phyloP scores from a whole-genome alignment of 1,140 invertebrate genomes.

The Archegozetes longisetosus region DNA sequence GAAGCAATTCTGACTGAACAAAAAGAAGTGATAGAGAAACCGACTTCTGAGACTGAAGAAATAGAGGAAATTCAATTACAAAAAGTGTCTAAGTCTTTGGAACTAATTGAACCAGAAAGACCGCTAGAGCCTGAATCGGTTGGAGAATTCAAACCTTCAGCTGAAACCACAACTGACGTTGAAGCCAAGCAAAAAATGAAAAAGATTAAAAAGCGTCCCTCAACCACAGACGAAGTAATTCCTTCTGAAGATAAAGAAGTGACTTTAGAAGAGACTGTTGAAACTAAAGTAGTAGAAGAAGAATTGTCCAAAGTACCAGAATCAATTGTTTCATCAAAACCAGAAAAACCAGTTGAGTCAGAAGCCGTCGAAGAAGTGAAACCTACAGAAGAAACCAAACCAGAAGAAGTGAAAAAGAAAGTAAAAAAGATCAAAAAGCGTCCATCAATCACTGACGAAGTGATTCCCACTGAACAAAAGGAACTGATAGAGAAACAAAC shows the following conservation, averaged over 20 bases:
- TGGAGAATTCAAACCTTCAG: not conserved
- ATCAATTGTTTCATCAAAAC: not conserved
- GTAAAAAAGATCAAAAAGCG: conserved; percentile 8
- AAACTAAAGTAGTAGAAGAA: too few relatives aligned
- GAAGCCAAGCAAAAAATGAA: not conserved
- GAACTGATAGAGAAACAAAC: too few relatives aligned
- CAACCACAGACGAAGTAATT: conserved; percentile 2
- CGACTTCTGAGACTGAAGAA: not conserved
- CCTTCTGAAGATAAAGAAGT: conserved; percentile 1
- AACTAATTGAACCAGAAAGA: not conserved
- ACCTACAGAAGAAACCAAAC: not conserved
- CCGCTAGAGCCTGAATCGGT: not conserved
- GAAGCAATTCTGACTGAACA: too few relatives aligned
- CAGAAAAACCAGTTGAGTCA: not conserved
- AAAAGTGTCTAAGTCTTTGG: not conserved
- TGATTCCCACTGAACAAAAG: too few relatives aligned
- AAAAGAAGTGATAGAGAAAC: too few relatives aligned
- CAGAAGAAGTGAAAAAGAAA: conserved; percentile 9
- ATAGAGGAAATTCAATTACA: not conserved
- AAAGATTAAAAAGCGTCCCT: conserved; percentile 5
- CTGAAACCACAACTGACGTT: not conserved
- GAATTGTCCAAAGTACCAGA: not conserved
- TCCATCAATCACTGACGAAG: too few relatives aligned
- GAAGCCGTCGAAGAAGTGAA: not conserved
- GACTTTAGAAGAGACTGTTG: not conserved